A percentile compares a stretch with the other conserved stretches of the same genome.
Conservation (phyloP, 2,797 vertebrate species). For the Gymnopithys bicolor region DNA sequence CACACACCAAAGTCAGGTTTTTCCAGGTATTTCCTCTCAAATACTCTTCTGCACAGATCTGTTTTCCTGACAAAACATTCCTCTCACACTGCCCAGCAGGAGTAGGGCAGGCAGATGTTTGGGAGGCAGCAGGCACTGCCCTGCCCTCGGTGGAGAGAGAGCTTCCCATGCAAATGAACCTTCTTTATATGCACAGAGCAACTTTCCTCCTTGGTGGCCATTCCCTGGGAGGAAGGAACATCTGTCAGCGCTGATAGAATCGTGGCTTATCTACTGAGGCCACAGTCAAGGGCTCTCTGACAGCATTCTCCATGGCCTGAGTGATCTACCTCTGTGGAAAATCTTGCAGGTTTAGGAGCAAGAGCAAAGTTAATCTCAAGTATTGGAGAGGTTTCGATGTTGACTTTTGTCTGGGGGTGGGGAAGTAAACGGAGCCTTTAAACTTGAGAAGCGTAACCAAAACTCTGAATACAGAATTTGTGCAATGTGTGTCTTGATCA, state of each 20-base stretch:
- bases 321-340: neutral
- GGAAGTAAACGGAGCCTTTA: neutral
- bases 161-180: conserved; percentile 7
- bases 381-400: neutral
- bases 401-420: neutral
- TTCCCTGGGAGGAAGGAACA: conserved; percentile 34
- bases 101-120: neutral
- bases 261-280: neutral
- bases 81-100: neutral
- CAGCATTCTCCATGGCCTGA: neutral
- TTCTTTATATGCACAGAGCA: neutral
- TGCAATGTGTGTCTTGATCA: neutral
- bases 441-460: neutral
- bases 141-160: neutral
- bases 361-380: neutral
- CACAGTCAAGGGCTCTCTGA: neutral
- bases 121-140: neutral
- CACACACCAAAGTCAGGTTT: accelerated
- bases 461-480: neutral
- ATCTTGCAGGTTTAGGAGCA: neutral
- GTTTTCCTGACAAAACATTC: neutral
- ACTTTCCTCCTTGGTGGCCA: conserved; percentile 12
- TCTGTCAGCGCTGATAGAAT: conserved; percentile 15
- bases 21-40: neutral
- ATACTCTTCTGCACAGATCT: neutral